These are phyloP conservation scores for Scaeva pyrastri DNA, from an alignment of 2,888 invertebrate genomes.

Conservation along the genomic window DNA sequence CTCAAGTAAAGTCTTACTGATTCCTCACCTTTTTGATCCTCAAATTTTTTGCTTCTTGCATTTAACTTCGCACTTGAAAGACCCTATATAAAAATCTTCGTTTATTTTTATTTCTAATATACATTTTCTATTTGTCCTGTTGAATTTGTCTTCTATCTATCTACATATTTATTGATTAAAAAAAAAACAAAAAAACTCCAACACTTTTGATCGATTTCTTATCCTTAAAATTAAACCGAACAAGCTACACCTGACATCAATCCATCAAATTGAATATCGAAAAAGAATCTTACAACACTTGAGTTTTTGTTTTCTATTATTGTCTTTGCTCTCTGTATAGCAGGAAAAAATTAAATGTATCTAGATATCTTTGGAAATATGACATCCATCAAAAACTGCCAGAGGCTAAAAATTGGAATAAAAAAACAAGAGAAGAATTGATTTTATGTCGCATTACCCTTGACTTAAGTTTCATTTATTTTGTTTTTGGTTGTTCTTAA, in stretches of 20 bases:
- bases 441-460: constrained; percentile 51
- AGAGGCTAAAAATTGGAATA: constrained; percentile 21
- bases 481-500: neutral
- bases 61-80: no score
- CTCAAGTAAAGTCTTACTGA: no score
- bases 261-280: constrained; percentile 2
- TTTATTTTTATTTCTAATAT: neutral
- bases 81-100: no score
- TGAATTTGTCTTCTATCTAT: neutral
- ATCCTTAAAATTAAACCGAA: neutral
- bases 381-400: constrained; percentile 43
- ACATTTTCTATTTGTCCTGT: neutral
- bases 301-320: no score
- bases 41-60: no score
- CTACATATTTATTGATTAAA: neutral
- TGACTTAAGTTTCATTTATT: constrained; percentile 16
- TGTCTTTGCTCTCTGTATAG: no score
- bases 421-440: constrained; percentile 51
- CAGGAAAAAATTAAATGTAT: no score
- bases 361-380: neutral
- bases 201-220: constrained; percentile 17
- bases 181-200: neutral
- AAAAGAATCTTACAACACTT: neutral
- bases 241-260: constrained; percentile 19
- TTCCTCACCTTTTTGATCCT: no score